A percentile compares a stretch with the other conserved stretches of the same genome.
phyloP scores from a whole-genome alignment of 2,888 invertebrate genomes.

The Sarcophaga carnaria region DNA sequence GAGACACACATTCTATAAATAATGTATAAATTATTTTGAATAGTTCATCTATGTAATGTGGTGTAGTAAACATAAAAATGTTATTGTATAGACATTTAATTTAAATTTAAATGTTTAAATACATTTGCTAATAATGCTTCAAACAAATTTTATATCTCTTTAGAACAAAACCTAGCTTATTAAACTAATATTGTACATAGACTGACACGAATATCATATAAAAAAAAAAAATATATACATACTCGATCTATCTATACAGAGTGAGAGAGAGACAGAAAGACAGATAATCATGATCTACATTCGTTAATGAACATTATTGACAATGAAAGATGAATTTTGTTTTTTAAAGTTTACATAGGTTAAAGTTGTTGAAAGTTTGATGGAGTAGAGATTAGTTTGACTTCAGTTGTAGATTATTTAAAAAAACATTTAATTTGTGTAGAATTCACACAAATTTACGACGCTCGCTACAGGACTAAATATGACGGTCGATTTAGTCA shows the following conservation, averaged over 20 bases:
- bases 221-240: neutral
- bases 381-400: no score
- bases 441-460: no score
- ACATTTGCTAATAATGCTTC: constrained; percentile 16
- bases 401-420: no score
- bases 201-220: neutral
- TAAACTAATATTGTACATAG: neutral
- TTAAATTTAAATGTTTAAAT: constrained; percentile 1
- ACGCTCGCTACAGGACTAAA: no score
- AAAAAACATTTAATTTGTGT: no score
- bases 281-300: no score
- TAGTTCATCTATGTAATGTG: constrained; percentile 35
- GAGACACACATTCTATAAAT: no score
- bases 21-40: neutral
- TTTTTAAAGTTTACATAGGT: no score
- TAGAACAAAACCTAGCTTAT: neutral
- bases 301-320: no score
- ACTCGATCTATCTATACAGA: neutral
- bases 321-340: no score
- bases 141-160: constrained; percentile 17
- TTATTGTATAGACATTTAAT: constrained; percentile 15
- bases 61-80: constrained; percentile 39
- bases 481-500: no score
- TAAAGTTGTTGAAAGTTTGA: no score
- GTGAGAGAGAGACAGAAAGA: neutral